Conservation (phyloP, 2,797 vertebrate genomes). For the Danio kyathit region DNA sequence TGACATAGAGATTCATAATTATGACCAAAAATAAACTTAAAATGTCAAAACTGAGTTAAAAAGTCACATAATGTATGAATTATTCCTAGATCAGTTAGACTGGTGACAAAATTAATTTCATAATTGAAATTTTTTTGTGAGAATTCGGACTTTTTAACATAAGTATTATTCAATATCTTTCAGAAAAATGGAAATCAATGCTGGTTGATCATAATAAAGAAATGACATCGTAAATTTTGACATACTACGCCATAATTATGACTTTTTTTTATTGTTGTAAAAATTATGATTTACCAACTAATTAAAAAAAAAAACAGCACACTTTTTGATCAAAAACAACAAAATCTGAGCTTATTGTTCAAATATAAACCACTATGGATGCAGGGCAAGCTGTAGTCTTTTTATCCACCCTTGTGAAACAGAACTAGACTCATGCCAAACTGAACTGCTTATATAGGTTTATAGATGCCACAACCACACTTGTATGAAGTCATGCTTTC, state of each 20-base stretch:
- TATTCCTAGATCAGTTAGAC: no score
- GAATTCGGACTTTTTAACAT: no score
- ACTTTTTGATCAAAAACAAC: neutral
- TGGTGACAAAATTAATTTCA: no score
- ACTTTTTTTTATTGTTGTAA: neutral
- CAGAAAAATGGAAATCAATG: no score
- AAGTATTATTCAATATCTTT: neutral
- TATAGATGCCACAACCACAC: constrained; percentile 1
- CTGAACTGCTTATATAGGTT: neutral
- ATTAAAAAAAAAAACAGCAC: neutral
- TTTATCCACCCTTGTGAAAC: neutral
- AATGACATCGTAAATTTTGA: no score
- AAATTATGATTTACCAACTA: neutral
- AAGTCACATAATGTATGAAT: no score
- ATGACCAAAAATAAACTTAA: neutral
- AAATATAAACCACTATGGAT: neutral
- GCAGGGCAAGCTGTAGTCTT: neutral
- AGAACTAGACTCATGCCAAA: neutral
- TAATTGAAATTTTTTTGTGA: no score
- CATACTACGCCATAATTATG: neutral
- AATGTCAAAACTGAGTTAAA: no score
- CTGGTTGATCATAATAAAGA: no score
- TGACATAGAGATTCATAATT: neutral
- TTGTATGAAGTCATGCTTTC: constrained; percentile 22
- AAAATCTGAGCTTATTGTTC: neutral